phyloP scores from a whole-genome alignment of 2,113 vertebrate genomes.

The Sula dactylatra region DNA sequence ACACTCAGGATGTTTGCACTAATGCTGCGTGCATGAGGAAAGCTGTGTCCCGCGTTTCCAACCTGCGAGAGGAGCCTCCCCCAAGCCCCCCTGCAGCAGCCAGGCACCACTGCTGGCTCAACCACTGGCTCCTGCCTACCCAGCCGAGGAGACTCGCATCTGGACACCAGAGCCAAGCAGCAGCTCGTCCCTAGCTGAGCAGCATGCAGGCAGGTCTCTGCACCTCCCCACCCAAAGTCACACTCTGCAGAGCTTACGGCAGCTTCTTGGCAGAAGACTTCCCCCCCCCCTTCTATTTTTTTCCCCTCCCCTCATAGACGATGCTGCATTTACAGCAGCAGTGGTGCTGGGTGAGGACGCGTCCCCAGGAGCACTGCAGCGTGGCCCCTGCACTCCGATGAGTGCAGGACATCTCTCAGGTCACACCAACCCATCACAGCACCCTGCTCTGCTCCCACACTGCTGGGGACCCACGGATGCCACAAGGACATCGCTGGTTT shows the following conservation, averaged over 20 bases:
- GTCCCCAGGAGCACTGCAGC: not conserved
- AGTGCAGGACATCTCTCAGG: not conserved
- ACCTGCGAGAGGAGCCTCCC: not conserved
- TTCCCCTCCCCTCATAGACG: not conserved
- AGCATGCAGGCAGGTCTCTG: not conserved
- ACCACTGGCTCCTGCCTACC: not conserved
- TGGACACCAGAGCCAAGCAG: not conserved
- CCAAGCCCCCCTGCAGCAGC: not conserved
- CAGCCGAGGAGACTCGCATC: not conserved
- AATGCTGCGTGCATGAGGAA: not conserved
- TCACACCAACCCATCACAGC: not conserved
- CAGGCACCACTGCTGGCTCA: not conserved
- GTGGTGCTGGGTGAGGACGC: accelerated
- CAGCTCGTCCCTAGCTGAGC: not conserved
- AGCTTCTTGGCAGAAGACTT: slow-evolving; percentile 44
- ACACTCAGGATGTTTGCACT: not conserved
- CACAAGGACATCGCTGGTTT: not conserved
- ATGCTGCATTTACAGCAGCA: slow-evolving; percentile 24
- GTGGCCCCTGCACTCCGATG: accelerated
- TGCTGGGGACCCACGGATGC: not conserved
- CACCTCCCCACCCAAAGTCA: slow-evolving; percentile 38
- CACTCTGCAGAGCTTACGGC: slow-evolving; percentile 16
- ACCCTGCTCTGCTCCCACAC: not conserved
- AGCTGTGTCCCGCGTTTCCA: not conserved
- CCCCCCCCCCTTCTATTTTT: not conserved